These are phyloP conservation scores for Acanthornis magna DNA, from an alignment of 2,797 vertebrate genomes.

Conservation along the genomic window DNA sequence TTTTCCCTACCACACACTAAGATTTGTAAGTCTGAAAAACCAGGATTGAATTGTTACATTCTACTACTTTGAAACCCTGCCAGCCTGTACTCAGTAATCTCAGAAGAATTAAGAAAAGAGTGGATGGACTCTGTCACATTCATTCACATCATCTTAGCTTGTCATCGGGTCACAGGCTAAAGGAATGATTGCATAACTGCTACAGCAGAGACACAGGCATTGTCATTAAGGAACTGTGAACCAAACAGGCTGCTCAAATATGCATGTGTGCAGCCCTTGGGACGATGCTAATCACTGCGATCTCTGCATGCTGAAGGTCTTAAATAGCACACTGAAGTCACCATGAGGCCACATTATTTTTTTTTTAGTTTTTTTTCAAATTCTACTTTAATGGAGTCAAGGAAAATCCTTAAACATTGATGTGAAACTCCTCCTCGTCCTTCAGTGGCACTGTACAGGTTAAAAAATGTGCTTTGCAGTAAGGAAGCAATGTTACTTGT, in stretches of 20 bases:
- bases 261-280: neutral
- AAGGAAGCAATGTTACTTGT: neutral
- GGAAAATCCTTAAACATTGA: neutral
- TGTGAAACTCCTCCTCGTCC: neutral
- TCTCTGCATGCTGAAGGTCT: neutral
- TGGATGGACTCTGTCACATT: neutral
- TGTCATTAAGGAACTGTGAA: neutral
- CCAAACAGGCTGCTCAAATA: neutral
- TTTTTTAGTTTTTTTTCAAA: no score
- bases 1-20: neutral
- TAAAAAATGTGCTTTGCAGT: neutral
- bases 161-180: neutral
- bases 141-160: neutral
- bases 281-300: neutral
- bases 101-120: conserved; percentile 38
- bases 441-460: neutral
- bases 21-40: neutral
- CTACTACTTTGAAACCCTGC: neutral
- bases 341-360: rapidly evolving
- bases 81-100: neutral
- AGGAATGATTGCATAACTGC: conserved; percentile 18
- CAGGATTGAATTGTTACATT: neutral
- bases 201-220: neutral
- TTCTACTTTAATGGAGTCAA: neutral
- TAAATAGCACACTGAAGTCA: neutral